A percentile compares a stretch with the other conserved stretches of the same genome.
Evolutionary conservation across 2,113 vertebrate genomes (phyloP).

Genomic region (Erythrocercus mccallii): DNA sequence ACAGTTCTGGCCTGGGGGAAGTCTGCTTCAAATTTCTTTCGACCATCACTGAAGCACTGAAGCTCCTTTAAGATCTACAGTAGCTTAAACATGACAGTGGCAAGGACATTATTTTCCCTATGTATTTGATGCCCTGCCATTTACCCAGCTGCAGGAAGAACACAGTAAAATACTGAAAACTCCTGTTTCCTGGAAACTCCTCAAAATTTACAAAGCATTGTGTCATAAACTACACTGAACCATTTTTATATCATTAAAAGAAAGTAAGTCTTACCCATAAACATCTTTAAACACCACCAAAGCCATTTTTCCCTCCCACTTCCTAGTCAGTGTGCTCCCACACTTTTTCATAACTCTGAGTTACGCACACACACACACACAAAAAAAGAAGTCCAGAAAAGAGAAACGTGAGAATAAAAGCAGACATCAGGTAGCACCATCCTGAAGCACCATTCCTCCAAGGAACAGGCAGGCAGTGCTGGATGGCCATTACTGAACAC

Average conservation of each 20-base stretch:
- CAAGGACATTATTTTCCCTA: neutral
- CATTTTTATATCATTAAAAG: neutral
- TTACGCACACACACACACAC: neutral
- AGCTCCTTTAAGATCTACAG: neutral
- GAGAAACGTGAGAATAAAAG: neutral
- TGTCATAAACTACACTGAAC: neutral
- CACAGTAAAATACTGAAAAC: neutral
- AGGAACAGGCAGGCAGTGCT: neutral
- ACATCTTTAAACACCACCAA: neutral
- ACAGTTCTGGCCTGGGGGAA: neutral
- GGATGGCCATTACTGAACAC: neutral
- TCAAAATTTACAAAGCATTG: neutral
- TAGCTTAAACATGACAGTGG: neutral
- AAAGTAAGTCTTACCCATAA: neutral
- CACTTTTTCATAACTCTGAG: neutral
- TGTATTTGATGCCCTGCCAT: neutral
- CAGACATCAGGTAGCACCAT: neutral
- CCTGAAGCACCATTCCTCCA: neutral
- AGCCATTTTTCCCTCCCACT: neutral
- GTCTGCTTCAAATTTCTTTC: neutral
- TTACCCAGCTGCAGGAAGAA: neutral
- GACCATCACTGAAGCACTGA: neutral
- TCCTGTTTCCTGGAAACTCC: neutral
- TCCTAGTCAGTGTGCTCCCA: neutral
- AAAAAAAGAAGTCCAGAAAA: neutral